phyloP scores from a whole-genome alignment of 2,113 vertebrate species.

The Neopipo cinnamomea region DNA sequence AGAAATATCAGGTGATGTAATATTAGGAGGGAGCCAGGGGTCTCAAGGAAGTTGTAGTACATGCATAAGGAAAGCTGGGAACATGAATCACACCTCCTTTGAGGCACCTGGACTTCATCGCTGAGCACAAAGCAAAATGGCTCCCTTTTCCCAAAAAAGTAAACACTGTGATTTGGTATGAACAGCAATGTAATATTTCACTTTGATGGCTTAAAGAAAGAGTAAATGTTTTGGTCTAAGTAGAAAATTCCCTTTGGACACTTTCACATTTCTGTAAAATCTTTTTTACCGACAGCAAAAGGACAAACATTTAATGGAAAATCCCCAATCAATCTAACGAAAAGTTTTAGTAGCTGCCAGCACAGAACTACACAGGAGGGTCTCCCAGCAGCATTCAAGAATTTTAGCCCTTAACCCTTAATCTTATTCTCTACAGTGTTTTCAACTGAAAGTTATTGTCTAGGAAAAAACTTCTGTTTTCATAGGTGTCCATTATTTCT shows the following conservation, averaged over 20 bases:
- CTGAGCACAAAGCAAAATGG: not conserved
- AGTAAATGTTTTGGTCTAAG: not conserved
- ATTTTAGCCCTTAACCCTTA: not conserved
- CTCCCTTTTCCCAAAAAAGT: not conserved
- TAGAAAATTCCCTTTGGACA: conserved; percentile 27
- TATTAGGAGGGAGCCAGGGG: not conserved
- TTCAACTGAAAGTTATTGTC: not conserved
- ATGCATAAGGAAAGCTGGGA: not conserved
- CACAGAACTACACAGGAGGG: not conserved
- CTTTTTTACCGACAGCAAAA: not conserved
- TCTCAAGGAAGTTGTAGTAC: not conserved
- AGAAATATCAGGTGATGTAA: not conserved
- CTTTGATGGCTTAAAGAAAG: not conserved
- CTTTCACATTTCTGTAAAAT: not conserved
- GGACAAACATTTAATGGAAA: conserved; percentile 22
- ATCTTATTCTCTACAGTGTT: not conserved
- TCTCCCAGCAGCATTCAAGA: not conserved
- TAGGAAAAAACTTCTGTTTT: not conserved
- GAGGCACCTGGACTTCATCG: not conserved
- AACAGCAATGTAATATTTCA: not conserved
- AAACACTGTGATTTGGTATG: not conserved
- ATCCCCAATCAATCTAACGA: not conserved
- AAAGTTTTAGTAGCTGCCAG: not conserved
- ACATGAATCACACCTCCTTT: not conserved
- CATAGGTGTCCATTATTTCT: not conserved